Conservation (phyloP, 2,888 invertebrate species). For the Dicranocentrus wangi region DNA sequence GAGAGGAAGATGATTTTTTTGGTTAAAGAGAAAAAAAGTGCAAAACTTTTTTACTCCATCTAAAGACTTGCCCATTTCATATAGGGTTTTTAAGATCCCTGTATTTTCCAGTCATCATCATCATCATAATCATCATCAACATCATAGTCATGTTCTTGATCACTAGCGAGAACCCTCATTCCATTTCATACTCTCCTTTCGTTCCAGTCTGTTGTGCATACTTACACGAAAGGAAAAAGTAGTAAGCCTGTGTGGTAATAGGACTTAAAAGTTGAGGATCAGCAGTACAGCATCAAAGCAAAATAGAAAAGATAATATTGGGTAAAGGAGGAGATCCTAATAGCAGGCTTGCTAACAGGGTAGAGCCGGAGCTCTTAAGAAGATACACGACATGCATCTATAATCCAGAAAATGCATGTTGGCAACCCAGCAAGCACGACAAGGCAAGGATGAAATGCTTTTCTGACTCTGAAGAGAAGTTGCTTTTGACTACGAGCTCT, state of each 20-base stretch:
- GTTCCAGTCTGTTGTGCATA: slow-evolving; percentile 58
- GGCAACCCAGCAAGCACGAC: slow-evolving; percentile 39
- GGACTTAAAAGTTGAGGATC: slow-evolving; percentile 50
- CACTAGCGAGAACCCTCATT: slow-evolving; percentile 31
- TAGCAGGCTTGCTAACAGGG: slow-evolving; percentile 49
- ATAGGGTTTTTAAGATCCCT: background rate
- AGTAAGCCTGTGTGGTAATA: slow-evolving; percentile 44
- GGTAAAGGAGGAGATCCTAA: slow-evolving; percentile 19
- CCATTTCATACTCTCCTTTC: slow-evolving; percentile 43
- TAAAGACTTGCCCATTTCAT: slow-evolving; percentile 11
- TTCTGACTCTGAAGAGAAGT: slow-evolving; percentile 36
- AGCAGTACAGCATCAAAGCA: slow-evolving; percentile 21
- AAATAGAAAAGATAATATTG: background rate
- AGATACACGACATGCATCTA: slow-evolving; percentile 64
- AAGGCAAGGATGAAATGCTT: slow-evolving; percentile 25
- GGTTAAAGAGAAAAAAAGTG: slow-evolving; percentile 8
- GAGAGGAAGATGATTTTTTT: background rate
- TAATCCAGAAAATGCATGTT: slow-evolving; percentile 62
- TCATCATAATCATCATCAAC: slow-evolving; percentile 21
- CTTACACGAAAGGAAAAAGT: slow-evolving; percentile 26
- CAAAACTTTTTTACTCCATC: slow-evolving; percentile 21
- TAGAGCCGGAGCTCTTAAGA: slow-evolving; percentile 46
- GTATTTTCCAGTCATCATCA: slow-evolving; percentile 34
- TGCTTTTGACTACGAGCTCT: slow-evolving; percentile 48
- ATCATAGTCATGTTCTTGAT: slow-evolving; percentile 33